These are phyloP conservation scores for Promerops cafer DNA, from an alignment of 2,113 vertebrate genomes.

Conservation along the genomic window DNA sequence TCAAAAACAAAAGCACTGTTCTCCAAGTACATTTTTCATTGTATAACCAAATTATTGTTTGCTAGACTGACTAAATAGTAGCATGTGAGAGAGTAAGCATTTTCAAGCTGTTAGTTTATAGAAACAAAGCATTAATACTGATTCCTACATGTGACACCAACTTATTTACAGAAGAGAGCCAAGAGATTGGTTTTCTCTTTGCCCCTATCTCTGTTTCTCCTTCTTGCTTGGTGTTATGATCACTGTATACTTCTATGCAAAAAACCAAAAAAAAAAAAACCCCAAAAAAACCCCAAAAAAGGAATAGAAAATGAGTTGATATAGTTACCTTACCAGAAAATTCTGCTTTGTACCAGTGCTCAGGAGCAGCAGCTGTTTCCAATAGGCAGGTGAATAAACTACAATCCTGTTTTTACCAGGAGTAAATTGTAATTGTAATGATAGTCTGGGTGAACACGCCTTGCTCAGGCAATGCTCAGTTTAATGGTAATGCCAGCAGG, in stretches of 20 bases:
- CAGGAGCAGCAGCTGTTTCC: neutral
- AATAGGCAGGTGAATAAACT: neutral
- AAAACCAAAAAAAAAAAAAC: neutral
- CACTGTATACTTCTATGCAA: neutral
- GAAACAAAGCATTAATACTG: neutral
- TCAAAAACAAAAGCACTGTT: neutral
- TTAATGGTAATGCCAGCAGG: neutral
- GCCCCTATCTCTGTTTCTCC: neutral
- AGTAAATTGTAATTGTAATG: neutral
- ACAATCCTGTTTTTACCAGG: neutral
- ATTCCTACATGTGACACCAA: neutral
- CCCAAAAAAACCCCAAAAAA: too few species aligned
- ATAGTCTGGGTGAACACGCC: neutral
- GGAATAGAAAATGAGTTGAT: neutral
- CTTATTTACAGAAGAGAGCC: neutral
- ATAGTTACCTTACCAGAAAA: neutral
- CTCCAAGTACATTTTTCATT: neutral
- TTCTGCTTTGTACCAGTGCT: neutral
- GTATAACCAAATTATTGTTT: neutral
- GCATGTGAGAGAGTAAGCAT: neutral
- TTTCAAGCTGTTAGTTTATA: neutral
- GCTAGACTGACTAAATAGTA: neutral
- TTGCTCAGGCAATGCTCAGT: neutral
- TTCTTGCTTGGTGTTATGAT: neutral
- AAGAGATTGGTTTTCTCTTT: neutral